Evolutionary conservation across 2,888 invertebrate genomes (phyloP), one percentile per base, ranked within the genome.

Genomic region (Andrena bucephala): DNA sequence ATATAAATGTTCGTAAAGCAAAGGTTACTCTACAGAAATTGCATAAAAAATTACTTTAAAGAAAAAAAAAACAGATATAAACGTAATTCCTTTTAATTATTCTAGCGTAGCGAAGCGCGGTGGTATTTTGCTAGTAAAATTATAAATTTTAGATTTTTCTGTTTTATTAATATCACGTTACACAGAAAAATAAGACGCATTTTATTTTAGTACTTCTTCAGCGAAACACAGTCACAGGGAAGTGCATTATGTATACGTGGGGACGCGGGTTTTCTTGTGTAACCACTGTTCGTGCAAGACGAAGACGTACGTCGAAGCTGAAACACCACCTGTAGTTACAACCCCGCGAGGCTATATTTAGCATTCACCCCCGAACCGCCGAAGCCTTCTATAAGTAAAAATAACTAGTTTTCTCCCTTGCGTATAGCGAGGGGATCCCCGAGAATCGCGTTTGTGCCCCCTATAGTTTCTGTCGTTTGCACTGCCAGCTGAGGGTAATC

Each of bases 271-370:
- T 24, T 20, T 29, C 8, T 59, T 16, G n/a, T 6, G 31, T 3
- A 24, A 69, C 36, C 24, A 52, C 6, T 16, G 13, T 54, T 42
- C 62, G 62, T 48, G 65, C 10, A 8, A 16, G n/a, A 48, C 48
- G 36, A 20, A 69, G 16, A 62, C 69, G 50, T 52, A 42, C 10
- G 52, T 31, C n/a, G 57, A 68, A 65, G 71, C 78, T 65, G 71
- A 84, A 75, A 76, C 84, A 88, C 86, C 88, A 87, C 87, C 87
- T 89, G 88, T 88, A 85, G 81, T 88, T 84, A 73, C 54, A 78
- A 36, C 70, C 72, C 81, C 76, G 68, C 16, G 29, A 27, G 36
- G 65, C 70, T 87, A 85, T 84, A 83, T 83, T 83, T 87, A 87
- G 76, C n/a, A 62, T 31, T 74, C 78, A 66, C 76, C 77, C 83